phyloP scores from a whole-genome alignment of 2,888 invertebrate genomes.

The Microchrysa polita region DNA sequence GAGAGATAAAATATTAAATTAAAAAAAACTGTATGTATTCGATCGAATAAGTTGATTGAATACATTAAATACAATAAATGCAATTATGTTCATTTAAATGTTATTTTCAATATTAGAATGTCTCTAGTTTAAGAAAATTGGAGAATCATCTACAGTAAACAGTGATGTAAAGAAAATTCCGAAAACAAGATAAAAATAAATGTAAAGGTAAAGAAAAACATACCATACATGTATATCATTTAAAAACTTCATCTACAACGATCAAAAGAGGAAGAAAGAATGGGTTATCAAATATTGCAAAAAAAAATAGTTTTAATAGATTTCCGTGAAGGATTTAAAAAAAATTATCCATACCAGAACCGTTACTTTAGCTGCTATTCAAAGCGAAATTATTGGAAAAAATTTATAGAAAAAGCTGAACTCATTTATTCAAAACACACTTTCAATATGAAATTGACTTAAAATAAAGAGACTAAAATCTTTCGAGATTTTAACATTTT shows the following conservation, averaged over 20 bases:
- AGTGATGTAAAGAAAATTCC: background rate
- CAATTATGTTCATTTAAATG: background rate
- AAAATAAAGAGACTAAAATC: no score
- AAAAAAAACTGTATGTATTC: background rate
- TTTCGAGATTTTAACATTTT: no score
- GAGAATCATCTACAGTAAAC: background rate
- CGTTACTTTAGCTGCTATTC: no score
- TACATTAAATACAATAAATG: background rate
- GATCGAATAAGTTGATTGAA: background rate
- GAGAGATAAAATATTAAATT: background rate
- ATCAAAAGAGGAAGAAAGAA: background rate
- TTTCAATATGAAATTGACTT: no score
- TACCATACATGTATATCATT: slow-evolving; percentile 1
- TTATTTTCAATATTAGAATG: background rate
- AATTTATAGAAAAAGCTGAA: no score
- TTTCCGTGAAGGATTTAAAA: no score
- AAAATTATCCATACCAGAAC: no score
- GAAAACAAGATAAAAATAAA: background rate
- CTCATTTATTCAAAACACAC: no score
- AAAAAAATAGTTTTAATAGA: no score
- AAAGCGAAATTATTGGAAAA: no score
- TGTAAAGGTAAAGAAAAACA: background rate
- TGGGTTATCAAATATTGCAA: no score
- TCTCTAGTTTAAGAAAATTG: background rate
- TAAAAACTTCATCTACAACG: background rate